Conservation (phyloP, 2,113 vertebrate species). For the Ia io region DNA sequence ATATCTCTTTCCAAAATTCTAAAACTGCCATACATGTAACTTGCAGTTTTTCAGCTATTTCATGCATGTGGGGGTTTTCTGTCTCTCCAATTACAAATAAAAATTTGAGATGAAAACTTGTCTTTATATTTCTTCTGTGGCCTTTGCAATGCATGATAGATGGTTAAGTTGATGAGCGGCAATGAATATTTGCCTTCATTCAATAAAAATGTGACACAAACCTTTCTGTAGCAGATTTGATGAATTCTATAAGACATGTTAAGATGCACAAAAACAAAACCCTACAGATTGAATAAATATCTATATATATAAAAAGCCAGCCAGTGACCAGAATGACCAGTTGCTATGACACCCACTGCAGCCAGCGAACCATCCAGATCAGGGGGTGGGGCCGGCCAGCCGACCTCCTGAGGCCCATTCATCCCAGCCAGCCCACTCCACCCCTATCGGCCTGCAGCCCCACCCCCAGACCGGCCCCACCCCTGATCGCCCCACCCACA, state of each 20-base stretch:
- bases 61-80: neutral
- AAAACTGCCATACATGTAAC: neutral
- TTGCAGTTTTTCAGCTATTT: neutral
- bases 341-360: no score
- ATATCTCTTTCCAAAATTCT: neutral
- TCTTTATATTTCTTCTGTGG: neutral
- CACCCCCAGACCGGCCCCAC: no score
- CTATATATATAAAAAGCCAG: no score
- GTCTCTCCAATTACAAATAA: neutral
- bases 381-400: no score
- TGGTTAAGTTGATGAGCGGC: neutral
- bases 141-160: neutral
- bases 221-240: constrained; percentile 2
- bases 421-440: no score
- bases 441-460: no score
- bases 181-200: neutral
- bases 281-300: neutral
- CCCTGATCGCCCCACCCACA: no score
- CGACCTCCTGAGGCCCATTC: no score
- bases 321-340: no score
- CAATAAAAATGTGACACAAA: neutral
- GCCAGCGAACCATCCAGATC: no score
- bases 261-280: neutral
- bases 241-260: neutral
- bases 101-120: neutral